Evolutionary conservation across 2,797 vertebrate species (phyloP).

Genomic region (Sebastiscus tertius): DNA sequence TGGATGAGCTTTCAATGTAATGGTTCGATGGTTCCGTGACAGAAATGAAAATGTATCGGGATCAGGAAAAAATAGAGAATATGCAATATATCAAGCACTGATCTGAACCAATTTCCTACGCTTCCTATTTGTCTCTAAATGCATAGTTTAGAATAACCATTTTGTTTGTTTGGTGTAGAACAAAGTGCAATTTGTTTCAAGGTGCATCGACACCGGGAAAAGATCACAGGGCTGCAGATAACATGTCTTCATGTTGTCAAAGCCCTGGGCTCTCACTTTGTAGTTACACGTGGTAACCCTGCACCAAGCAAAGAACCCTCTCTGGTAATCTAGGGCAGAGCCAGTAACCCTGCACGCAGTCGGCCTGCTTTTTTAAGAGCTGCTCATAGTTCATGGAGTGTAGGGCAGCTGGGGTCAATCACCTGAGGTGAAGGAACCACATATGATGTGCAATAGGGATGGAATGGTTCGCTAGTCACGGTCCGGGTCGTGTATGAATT

Average conservation of each 20-base stretch:
- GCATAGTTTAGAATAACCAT: background rate
- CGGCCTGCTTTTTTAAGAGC: slow-evolving; percentile 48
- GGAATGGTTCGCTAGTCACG: no score
- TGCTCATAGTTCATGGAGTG: slow-evolving; percentile 23
- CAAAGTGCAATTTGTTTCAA: slow-evolving; percentile 49
- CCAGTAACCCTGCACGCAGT: slow-evolving; percentile 42
- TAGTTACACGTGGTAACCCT: slow-evolving; percentile 56
- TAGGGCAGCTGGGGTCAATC: slow-evolving; percentile 49
- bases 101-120: background rate
- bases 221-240: slow-evolving; percentile 59
- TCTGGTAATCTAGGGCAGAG: slow-evolving; percentile 47
- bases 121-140: background rate
- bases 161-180: slow-evolving; percentile 16
- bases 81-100: background rate
- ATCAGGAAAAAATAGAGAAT: background rate
- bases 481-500: no score
- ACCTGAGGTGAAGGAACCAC: slow-evolving; percentile 33
- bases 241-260: slow-evolving; percentile 48
- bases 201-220: slow-evolving; percentile 31
- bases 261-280: slow-evolving; percentile 62
- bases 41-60: slow-evolving; percentile 17
- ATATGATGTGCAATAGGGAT: slow-evolving; percentile 12
- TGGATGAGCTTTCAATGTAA: slow-evolving; percentile 43
- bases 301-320: slow-evolving; percentile 28
- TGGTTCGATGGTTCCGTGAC: slow-evolving; percentile 23